These are phyloP conservation scores for Hestina assimilis DNA, from an alignment of 1,140 invertebrate genomes.

Conservation along the genomic window DNA sequence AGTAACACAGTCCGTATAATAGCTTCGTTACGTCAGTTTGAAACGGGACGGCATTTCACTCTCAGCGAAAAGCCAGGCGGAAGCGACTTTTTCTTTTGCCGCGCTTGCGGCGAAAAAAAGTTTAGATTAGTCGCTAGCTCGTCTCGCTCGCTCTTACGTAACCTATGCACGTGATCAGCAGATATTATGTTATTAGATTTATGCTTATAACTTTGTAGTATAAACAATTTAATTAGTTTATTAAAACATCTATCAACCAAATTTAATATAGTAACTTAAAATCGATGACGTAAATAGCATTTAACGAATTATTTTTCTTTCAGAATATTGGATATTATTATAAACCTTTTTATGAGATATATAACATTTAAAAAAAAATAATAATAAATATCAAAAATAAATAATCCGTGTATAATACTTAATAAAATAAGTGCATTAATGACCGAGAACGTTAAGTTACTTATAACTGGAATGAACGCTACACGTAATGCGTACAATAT, in stretches of 20 bases:
- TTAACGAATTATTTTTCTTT: too few species aligned
- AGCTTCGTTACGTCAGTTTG: slow-evolving; percentile 65
- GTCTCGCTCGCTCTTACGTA: slow-evolving; percentile 48
- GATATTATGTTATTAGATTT: slow-evolving; percentile 15
- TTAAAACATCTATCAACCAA: too few species aligned
- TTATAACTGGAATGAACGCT: slow-evolving; percentile 37
- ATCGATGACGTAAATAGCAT: too few species aligned
- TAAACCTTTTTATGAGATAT: too few species aligned
- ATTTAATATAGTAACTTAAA: too few species aligned
- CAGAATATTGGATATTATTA: too few species aligned
- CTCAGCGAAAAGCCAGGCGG: slow-evolving; percentile 74
- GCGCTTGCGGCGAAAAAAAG: slow-evolving; percentile 50
- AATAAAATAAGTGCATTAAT: slow-evolving; percentile 17
- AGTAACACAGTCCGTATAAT: slow-evolving; percentile 50
- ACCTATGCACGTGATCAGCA: slow-evolving; percentile 24
- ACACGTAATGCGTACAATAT: slow-evolving; percentile 58
- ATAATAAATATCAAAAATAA: neutral
- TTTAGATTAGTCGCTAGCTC: slow-evolving; percentile 40
- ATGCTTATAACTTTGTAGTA: neutral
- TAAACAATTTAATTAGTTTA: neutral
- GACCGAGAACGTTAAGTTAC: slow-evolving; percentile 31
- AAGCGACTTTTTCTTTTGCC: slow-evolving; percentile 76
- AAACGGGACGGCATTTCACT: slow-evolving; percentile 76
- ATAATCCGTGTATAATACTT: neutral
- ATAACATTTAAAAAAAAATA: too few species aligned